A percentile compares a stretch with the other conserved stretches of the same genome.
These are phyloP conservation scores for Samia ricini DNA, from an alignment of 1,140 invertebrate genomes.

Conservation along the genomic window DNA sequence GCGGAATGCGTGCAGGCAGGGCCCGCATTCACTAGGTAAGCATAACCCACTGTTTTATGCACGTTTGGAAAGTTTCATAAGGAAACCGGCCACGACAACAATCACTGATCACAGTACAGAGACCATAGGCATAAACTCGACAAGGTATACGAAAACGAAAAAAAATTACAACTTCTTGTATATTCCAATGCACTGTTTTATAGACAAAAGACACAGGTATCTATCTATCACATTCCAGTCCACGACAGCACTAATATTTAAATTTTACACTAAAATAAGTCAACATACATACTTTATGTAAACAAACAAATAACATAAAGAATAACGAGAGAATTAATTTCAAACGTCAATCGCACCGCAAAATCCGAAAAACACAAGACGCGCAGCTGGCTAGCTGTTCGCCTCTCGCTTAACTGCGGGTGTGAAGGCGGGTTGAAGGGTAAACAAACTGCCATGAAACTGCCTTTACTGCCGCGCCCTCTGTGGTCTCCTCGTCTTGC, in stretches of 20 bases:
- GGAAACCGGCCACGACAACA: slow-evolving; percentile 75
- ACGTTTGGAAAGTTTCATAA: slow-evolving; percentile 74
- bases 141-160: slow-evolving; percentile 56
- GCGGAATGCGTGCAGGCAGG: slow-evolving; percentile 70
- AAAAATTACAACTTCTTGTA: slow-evolving; percentile 58
- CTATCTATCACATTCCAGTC: slow-evolving; percentile 36
- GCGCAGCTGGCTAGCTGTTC: slow-evolving; percentile 64
- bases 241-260: slow-evolving; percentile 19
- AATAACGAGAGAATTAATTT: slow-evolving; percentile 51
- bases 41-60: slow-evolving; percentile 74
- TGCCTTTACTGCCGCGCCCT: slow-evolving; percentile 53
- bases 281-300: slow-evolving; percentile 49
- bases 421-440: slow-evolving; percentile 55
- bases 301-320: slow-evolving; percentile 40
- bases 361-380: slow-evolving; percentile 74
- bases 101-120: slow-evolving; percentile 70
- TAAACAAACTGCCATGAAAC: slow-evolving; percentile 14
- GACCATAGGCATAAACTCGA: slow-evolving; percentile 54
- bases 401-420: slow-evolving; percentile 64
- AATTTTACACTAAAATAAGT: slow-evolving; percentile 14
- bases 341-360: slow-evolving; percentile 65
- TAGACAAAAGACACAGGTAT: slow-evolving; percentile 72
- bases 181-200: slow-evolving; percentile 64
- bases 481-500: slow-evolving; percentile 58
- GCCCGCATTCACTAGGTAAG: slow-evolving; percentile 73